Base-by-base conservation (phyloP, 2,888 invertebrate species). In the Scaptomyza polygonia region DNA sequence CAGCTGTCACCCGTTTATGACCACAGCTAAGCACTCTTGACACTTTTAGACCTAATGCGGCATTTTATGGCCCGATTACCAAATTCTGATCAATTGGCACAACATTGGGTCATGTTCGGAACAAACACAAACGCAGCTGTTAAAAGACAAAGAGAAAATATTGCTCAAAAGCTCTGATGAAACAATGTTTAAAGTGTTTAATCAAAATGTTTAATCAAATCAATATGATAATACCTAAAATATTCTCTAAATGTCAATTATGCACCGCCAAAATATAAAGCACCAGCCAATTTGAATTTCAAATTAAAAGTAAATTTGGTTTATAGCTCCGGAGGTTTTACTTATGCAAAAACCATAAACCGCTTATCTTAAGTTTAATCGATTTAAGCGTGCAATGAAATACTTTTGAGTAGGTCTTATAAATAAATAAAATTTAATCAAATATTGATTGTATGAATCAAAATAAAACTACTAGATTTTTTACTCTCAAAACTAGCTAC, bases 11-110 rank as follows among this genome's bases (percentile, higher is more conserved):
- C 30, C 51, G 48, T 52, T 52, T 52, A 66, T 74, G 64, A 56
- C 59, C 72, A 51, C 53, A 59, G 64, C 30, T 52, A 65, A 67
- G 47, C 64, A 48, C 48, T 52, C 57, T 57, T 59, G 63, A 72
- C 78, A 66, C 53, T 66, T 58, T 61, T 54, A 16, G 42, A 65
- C 43, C 43, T 65, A 53, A 51, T 57, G 64, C 52, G 45, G 29
- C 79, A 64, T 70, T 68, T 63, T 36, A 47, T 48, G 47, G 21
- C 42, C 18, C 7, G 8, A 30, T 36, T 21, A 54, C 49, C 62
- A 18, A 49, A 67, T 62, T 53, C n/a, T 25, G 48, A 32, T 49
- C 34, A 54, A 40, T 53, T 40, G 29, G 12, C 9, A 18, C 5
- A n/a, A 2, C 16, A 42, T 53, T 42, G n/a, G 11, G 48, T 5